A percentile compares a stretch with the other conserved stretches of the same genome.
Conservation (phyloP, 2,888 invertebrate species). For the Eupithecia pulchellata region DNA sequence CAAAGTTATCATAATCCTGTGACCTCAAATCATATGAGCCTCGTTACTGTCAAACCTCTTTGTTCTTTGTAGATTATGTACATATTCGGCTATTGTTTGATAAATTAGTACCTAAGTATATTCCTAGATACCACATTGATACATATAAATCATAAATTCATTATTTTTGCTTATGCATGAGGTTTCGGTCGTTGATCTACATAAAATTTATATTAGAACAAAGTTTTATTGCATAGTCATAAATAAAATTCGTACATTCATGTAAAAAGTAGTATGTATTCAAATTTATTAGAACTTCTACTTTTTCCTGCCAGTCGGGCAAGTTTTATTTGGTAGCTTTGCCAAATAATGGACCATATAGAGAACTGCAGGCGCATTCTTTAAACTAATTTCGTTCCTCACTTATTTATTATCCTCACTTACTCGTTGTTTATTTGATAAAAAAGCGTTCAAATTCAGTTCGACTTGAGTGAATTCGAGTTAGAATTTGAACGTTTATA, state of each 20-base stretch:
- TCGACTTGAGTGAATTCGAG: no score
- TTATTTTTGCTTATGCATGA: constrained; percentile 5
- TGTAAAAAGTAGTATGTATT: not conserved
- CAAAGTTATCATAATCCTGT: constrained; percentile 1
- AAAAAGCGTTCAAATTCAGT: no score
- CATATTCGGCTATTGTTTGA: constrained; percentile 16
- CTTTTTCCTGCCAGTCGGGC: not conserved
- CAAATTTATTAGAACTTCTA: not conserved
- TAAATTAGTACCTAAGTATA: no score
- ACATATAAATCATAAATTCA: not conserved
- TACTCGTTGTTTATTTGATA: no score
- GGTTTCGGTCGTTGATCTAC: constrained; percentile 2
- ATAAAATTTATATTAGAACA: constrained; percentile 1
- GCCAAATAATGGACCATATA: not conserved
- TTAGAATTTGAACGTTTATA: no score
- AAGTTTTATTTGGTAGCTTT: not conserved
- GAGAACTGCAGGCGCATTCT: no score
- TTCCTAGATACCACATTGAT: not conserved
- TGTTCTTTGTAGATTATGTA: constrained; percentile 19
- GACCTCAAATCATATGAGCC: constrained; percentile 2
- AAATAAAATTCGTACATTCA: constrained; percentile 2
- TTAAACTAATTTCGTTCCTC: no score
- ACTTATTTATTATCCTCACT: no score
- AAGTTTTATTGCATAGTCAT: not conserved
- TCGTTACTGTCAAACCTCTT: constrained; percentile 26